Conservation (phyloP, 1,140 invertebrate genomes). For the Drosophila saltans region DNA sequence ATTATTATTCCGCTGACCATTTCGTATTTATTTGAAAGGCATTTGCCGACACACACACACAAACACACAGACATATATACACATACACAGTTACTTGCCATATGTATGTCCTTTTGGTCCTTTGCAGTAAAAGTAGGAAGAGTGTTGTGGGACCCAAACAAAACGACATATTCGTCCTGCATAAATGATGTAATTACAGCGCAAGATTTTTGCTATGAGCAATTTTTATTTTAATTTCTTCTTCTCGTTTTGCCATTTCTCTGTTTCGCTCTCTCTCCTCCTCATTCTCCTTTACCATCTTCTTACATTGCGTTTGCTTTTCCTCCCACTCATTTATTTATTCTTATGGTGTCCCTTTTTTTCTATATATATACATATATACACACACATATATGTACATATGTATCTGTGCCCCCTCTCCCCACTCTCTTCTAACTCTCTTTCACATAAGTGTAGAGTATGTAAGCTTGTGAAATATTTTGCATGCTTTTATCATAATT, state of each 20-base stretch:
- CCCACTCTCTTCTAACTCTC: neutral
- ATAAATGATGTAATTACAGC: constrained; percentile 82
- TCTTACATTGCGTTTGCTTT: constrained; percentile 2
- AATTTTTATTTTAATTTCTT: constrained; percentile 82
- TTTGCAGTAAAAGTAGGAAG: neutral
- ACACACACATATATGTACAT: neutral
- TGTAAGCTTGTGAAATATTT: constrained; percentile 70
- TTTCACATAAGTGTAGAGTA: constrained; percentile 32
- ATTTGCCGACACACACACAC: constrained; percentile 58
- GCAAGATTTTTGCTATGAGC: constrained; percentile 81
- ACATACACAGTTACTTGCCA: constrained; percentile 32
- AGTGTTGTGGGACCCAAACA: constrained; percentile 44
- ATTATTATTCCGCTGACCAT: constrained; percentile 81
- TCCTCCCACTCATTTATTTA: constrained; percentile 47
- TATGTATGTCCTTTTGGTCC: constrained; percentile 28
- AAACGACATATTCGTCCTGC: constrained; percentile 81
- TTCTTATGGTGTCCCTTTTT: constrained; percentile 37
- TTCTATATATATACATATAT: constrained; percentile 21
- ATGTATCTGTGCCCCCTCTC: constrained; percentile 16
- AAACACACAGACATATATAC: constrained; percentile 29
- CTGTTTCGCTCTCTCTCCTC: neutral
- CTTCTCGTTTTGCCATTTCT: constrained; percentile 31
- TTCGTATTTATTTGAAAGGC: constrained; percentile 82
- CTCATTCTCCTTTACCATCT: neutral
- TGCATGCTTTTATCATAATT: constrained; percentile 77